Evolutionary conservation across 2,797 vertebrate species (phyloP).

Genomic region (Novumbra hubbsi): DNA sequence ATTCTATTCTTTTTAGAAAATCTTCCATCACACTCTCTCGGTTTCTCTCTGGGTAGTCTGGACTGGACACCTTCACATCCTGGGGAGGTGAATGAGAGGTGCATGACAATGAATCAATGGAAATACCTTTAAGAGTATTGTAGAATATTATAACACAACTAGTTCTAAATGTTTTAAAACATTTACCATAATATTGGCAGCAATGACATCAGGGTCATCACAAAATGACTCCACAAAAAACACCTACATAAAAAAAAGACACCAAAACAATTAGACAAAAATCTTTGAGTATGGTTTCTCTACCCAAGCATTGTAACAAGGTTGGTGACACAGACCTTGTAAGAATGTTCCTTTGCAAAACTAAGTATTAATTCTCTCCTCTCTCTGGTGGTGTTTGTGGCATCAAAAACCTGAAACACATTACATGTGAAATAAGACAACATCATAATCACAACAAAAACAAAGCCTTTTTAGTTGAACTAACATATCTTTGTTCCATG

Average conservation of each 20-base stretch:
- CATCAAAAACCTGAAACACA: conserved; percentile 88
- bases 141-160: background rate
- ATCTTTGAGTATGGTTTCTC: background rate
- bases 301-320: background rate
- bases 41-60: conserved; percentile 91
- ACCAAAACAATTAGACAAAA: background rate
- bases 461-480: background rate
- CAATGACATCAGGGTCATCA: conserved; percentile 97
- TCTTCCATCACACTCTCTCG: conserved; percentile 95
- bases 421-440: background rate
- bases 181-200: conserved; percentile 92
- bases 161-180: background rate
- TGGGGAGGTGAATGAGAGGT: conserved; percentile 52
- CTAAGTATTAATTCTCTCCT: conserved; percentile 87
- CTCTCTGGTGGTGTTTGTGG: conserved; percentile 95
- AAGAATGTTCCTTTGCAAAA: conserved; percentile 85
- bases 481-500: background rate
- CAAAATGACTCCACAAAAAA: conserved; percentile 97
- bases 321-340: conserved; percentile 80
- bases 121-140: background rate
- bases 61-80: conserved; percentile 98
- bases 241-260: conserved; percentile 69
- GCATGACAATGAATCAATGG: background rate
- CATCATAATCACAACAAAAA: background rate
- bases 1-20: conserved; percentile 97